phyloP scores from a whole-genome alignment of 2,888 invertebrate species.

The Lasioglossum pauxillum region DNA sequence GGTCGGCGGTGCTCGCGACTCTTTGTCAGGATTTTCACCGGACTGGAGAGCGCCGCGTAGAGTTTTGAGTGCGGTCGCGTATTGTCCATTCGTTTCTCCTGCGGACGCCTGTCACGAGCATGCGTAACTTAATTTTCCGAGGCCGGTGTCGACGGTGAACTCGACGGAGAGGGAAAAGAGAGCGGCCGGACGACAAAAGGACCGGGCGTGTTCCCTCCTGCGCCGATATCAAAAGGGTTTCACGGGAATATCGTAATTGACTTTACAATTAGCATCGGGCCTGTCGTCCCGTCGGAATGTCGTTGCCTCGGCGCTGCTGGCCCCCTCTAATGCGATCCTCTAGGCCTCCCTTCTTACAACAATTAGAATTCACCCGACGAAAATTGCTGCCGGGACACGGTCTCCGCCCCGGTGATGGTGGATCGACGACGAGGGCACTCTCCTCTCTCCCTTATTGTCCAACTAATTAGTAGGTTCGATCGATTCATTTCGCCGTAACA shows the following conservation, averaged over 20 bases:
- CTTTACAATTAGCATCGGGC: conserved; percentile 73
- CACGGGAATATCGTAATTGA: conserved; percentile 75
- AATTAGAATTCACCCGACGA: conserved; percentile 64
- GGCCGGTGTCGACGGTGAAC: conserved; percentile 41
- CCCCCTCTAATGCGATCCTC: conserved; percentile 15
- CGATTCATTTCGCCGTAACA: conserved; percentile 68
- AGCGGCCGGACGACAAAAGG: conserved; percentile 61
- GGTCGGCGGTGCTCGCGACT: conserved; percentile 32
- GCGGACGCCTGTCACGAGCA: conserved; percentile 78
- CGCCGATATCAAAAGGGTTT: conserved; percentile 69
- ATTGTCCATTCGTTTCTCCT: conserved; percentile 72
- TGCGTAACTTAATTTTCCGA: conserved; percentile 78
- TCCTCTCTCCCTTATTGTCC: conserved; percentile 57
- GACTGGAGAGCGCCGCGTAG: conserved; percentile 61
- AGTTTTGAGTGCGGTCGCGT: conserved; percentile 70
- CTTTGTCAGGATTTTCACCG: conserved; percentile 71
- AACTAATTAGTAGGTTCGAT: conserved; percentile 72
- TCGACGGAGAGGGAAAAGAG: conserved; percentile 25
- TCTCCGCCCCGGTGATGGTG: not conserved
- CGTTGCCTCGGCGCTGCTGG: conserved; percentile 39
- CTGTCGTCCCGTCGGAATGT: conserved; percentile 40
- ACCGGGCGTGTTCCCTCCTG: conserved; percentile 50
- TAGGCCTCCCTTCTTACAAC: conserved; percentile 57
- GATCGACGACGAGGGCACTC: conserved; percentile 38
- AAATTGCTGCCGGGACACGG: conserved; percentile 24